A percentile compares a stretch with the other conserved stretches of the same genome.
phyloP scores from a whole-genome alignment of 2,888 invertebrate species.

The Pachycephus smyrnensis region DNA sequence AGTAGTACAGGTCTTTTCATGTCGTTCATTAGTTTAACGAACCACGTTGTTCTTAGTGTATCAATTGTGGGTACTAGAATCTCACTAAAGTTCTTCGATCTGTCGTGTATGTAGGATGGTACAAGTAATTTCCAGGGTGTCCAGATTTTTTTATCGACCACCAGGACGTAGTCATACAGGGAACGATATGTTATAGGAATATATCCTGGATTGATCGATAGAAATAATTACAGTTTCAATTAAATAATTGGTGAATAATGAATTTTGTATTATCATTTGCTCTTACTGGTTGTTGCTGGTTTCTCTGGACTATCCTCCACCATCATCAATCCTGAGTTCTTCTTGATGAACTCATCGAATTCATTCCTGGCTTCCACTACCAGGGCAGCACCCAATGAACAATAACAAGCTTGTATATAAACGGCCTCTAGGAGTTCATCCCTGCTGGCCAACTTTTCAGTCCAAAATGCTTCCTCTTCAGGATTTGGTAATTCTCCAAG shows the following conservation, averaged over 20 bases:
- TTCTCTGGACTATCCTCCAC: slow-evolving; percentile 75
- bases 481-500: slow-evolving; percentile 56
- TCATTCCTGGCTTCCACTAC: slow-evolving; percentile 75
- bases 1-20: slow-evolving; percentile 84
- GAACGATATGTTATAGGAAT: slow-evolving; percentile 79
- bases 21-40: slow-evolving; percentile 81
- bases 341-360: slow-evolving; percentile 86
- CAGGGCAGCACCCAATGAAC: slow-evolving; percentile 86
- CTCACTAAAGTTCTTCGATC: slow-evolving; percentile 78
- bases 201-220: slow-evolving; percentile 69
- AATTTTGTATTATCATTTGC: background rate
- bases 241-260: background rate
- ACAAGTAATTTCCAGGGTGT: slow-evolving; percentile 88
- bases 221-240: slow-evolving; percentile 1
- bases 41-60: slow-evolving; percentile 83
- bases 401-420: slow-evolving; percentile 78
- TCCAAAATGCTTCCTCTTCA: slow-evolving; percentile 76
- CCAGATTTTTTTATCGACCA: slow-evolving; percentile 78
- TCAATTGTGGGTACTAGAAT: slow-evolving; percentile 93
- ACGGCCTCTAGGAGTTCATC: slow-evolving; percentile 56
- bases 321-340: slow-evolving; percentile 76
- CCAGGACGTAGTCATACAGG: slow-evolving; percentile 86
- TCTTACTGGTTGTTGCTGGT: slow-evolving; percentile 73
- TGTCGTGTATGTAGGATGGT: slow-evolving; percentile 80
- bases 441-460: slow-evolving; percentile 67